Evolutionary conservation across 1,140 invertebrate genomes (phyloP).

Genomic region (Drosophila chauvacae): DNA sequence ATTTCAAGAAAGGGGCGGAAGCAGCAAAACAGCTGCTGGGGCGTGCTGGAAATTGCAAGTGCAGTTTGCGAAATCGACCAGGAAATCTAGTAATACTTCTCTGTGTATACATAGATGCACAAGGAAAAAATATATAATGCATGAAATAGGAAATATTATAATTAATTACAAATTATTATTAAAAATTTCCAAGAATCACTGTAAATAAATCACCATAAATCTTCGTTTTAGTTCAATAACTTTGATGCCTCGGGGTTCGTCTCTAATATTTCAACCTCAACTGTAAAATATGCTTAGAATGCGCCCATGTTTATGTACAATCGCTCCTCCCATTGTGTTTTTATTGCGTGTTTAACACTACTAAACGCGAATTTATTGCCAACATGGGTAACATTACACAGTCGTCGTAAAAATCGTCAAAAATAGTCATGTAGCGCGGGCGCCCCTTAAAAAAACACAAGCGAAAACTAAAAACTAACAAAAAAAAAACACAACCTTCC

Average conservation of each 20-base stretch:
- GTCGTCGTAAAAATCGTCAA: slow-evolving; percentile 72
- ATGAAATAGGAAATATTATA: neutral
- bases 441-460: slow-evolving; percentile 33
- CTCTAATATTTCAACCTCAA: neutral
- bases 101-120: neutral
- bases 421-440: slow-evolving; percentile 66
- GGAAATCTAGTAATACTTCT: neutral
- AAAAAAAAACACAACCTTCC: slow-evolving; percentile 31
- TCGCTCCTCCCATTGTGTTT: slow-evolving; percentile 22
- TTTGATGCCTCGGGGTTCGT: neutral
- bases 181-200: neutral
- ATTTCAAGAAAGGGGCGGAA: neutral
- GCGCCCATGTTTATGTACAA: slow-evolving; percentile 7
- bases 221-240: neutral
- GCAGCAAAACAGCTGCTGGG: slow-evolving; percentile 25
- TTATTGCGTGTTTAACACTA: slow-evolving; percentile 82
- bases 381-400: slow-evolving; percentile 79
- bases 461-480: slow-evolving; percentile 33
- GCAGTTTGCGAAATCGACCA: slow-evolving; percentile 18
- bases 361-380: slow-evolving; percentile 76
- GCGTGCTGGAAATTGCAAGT: slow-evolving; percentile 26
- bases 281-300: slow-evolving; percentile 27
- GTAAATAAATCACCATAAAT: neutral
- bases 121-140: neutral
- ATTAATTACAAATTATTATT: neutral